A percentile compares a stretch with the other conserved stretches of the same genome.
Evolutionary conservation across 2,888 invertebrate species (phyloP).

Genomic region (Lordiphosa fenestrarum): DNA sequence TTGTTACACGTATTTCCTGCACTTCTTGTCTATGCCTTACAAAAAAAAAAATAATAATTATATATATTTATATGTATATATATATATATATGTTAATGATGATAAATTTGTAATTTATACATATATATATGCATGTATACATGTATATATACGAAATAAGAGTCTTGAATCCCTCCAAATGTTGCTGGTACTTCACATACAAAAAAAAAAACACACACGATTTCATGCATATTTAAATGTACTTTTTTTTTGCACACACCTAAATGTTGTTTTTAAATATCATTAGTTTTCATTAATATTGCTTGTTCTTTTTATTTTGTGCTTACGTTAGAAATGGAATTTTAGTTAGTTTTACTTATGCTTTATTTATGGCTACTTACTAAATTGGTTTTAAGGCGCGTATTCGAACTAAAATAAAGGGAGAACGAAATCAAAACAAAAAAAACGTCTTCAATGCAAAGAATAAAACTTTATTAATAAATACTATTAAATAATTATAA

Average conservation of each 20-base stretch:
- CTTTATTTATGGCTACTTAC: slow-evolving; percentile 16
- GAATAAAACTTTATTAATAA: slow-evolving; percentile 66
- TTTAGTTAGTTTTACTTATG: slow-evolving; percentile 15
- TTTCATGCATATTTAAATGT: slow-evolving; percentile 14
- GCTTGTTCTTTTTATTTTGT: slow-evolving; percentile 42
- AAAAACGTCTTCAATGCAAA: slow-evolving; percentile 44
- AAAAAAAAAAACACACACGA: slow-evolving; percentile 29
- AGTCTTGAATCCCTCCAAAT: slow-evolving; percentile 80
- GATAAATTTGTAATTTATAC: slow-evolving; percentile 37
- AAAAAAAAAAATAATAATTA: slow-evolving; percentile 44
- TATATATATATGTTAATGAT: slow-evolving; percentile 19
- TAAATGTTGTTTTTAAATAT: slow-evolving; percentile 6
- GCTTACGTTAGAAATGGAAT: slow-evolving; percentile 31
- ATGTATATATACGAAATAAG: slow-evolving; percentile 69
- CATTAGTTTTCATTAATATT: slow-evolving; percentile 47
- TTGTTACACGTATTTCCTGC: slow-evolving; percentile 70
- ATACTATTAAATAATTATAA: slow-evolving; percentile 53
- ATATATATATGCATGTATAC: slow-evolving; percentile 24
- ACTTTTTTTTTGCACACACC: slow-evolving; percentile 6
- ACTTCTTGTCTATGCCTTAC: slow-evolving; percentile 49
- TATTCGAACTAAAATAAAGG: slow-evolving; percentile 22
- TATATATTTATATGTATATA: slow-evolving; percentile 23
- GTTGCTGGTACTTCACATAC: slow-evolving; percentile 42
- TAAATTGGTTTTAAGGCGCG: slow-evolving; percentile 31
- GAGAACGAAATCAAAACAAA: not conserved